A percentile compares a stretch with the other conserved stretches of the same genome.
Evolutionary conservation across 2,797 vertebrate species (phyloP).

Genomic region (Channallabes apus): DNA sequence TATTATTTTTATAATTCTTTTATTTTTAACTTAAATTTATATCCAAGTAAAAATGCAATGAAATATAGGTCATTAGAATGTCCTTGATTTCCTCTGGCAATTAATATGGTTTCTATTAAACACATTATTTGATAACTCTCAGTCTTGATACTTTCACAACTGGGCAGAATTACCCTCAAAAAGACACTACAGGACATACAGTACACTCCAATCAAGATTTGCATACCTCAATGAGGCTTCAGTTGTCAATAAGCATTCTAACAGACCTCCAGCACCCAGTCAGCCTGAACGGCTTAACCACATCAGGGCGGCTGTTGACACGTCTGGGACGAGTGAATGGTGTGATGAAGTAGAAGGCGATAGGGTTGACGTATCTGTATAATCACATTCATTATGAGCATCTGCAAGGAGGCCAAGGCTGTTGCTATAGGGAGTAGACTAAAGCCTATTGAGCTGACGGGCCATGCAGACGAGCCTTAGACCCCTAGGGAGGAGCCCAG

Average conservation of each 20-base stretch:
- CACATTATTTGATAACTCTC: not conserved
- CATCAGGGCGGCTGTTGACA: slow-evolving; percentile 30
- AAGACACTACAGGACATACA: not conserved
- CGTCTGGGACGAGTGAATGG: slow-evolving; percentile 48
- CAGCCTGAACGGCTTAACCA: slow-evolving; percentile 36
- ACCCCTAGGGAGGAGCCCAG: slow-evolving; percentile 79
- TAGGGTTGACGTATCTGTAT: slow-evolving; percentile 65
- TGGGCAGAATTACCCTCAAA: not conserved
- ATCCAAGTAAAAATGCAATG: not conserved
- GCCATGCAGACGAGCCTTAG: slow-evolving; percentile 68
- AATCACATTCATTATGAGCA: slow-evolving; percentile 66
- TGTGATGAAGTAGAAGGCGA: slow-evolving; percentile 64
- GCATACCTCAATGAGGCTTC: not conserved
- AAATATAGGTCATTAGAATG: not conserved
- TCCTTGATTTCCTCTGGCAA: not conserved
- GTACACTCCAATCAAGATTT: not conserved
- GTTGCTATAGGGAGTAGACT: slow-evolving; percentile 73
- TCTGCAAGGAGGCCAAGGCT: slow-evolving; percentile 62
- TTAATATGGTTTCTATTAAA: not conserved
- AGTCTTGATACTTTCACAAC: not conserved
- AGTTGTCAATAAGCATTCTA: not conserved
- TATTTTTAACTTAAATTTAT: not conserved
- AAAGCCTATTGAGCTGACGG: slow-evolving; percentile 68
- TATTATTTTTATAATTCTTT: not conserved
- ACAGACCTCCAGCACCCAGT: not conserved